phyloP scores from a whole-genome alignment of 2,113 vertebrate species.

The Pteronura brasiliensis region DNA sequence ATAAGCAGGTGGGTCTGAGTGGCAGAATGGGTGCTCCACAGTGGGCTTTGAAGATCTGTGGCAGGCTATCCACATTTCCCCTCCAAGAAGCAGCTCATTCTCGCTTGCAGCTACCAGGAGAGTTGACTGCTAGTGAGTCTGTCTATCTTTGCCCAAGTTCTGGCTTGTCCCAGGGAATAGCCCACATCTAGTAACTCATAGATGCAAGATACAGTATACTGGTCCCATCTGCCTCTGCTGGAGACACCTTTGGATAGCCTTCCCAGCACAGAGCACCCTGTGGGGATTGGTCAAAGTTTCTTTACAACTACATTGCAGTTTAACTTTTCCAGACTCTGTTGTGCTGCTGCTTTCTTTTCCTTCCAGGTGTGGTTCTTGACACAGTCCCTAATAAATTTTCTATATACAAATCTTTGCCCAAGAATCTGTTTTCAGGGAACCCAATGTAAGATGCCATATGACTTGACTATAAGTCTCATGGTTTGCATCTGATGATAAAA shows the following conservation, averaged over 20 bases:
- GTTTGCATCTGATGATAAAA: background rate
- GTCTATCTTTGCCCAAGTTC: background rate
- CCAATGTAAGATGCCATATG: background rate
- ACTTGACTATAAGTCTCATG: background rate
- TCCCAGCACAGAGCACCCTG: background rate
- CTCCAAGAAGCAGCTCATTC: background rate
- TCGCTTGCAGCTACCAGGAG: background rate
- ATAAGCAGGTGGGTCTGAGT: background rate
- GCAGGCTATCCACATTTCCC: background rate
- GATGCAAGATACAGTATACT: background rate
- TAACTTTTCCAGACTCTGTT: background rate
- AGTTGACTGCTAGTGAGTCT: background rate
- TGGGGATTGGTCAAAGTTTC: background rate
- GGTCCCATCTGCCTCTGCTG: background rate
- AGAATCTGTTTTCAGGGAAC: background rate
- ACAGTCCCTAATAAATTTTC: background rate
- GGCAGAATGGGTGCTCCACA: accelerated
- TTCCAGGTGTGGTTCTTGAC: background rate
- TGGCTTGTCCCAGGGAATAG: background rate
- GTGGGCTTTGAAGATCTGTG: too few relatives aligned
- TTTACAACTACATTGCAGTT: background rate
- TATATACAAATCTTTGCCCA: background rate
- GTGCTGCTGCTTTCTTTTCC: background rate
- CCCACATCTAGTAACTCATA: background rate
- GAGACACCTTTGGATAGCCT: background rate